Conservation (phyloP, 2,113 vertebrate species). For the Stigmatopora nigra region DNA sequence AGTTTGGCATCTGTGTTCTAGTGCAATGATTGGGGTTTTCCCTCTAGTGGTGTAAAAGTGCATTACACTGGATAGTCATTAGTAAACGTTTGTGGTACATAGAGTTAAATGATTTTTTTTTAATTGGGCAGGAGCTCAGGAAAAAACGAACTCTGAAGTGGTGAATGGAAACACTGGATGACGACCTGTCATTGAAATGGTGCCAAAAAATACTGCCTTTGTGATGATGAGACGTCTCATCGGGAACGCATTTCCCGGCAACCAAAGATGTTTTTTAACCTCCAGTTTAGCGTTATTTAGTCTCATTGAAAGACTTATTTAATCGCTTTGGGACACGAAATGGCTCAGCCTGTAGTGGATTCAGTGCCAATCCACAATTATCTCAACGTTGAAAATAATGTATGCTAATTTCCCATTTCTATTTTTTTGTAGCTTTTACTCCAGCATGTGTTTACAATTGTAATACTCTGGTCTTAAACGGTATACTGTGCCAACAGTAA, state of each 20-base stretch:
- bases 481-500: neutral
- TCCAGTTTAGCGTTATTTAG: conserved; percentile 8
- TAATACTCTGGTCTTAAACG: neutral
- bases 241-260: conserved; percentile 10
- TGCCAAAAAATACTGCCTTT: neutral
- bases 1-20: neutral
- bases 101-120: neutral
- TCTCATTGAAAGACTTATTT: neutral
- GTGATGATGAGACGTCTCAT: conserved; percentile 25
- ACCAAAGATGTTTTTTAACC: conserved; percentile 19
- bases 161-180: neutral
- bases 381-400: conserved; percentile 3
- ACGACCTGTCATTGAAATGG: neutral
- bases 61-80: neutral
- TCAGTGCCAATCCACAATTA: no score
- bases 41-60: neutral
- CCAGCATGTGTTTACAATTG: conserved; percentile 3
- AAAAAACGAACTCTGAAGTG: neutral
- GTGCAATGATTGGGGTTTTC: neutral
- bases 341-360: neutral
- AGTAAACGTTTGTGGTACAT: no score
- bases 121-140: conserved; percentile 33
- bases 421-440: neutral
- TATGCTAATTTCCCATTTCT: neutral
- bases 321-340: neutral